Evolutionary conservation across 92 coral and sea anemone genomes (phyloP), one percentile per base, ranked within the genome.

Genomic region (Bergia sp.): DNA sequence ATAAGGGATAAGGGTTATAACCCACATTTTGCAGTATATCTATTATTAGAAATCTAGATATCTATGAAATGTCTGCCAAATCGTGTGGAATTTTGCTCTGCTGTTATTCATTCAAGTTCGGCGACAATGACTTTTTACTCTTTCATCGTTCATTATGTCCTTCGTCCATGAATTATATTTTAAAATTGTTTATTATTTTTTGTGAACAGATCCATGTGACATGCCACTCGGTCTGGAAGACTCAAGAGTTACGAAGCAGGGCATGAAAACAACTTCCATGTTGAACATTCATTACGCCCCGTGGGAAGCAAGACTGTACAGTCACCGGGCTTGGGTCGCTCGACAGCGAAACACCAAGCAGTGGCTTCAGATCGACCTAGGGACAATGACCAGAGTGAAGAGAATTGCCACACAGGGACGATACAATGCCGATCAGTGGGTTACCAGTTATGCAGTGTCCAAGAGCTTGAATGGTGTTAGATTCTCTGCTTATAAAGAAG

Each of bases 381-480:
- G 87, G 5, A 84, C 87, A 5, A 12, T 45, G 23, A 65, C 87
- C 78, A 84, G 87, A 71, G 61, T 84, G 1, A 84, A 84, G 79
- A 71, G 87, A 84, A 84, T 84, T 29, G 79, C 87, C 16, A 84
- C 87, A 45, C 87, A 84, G 67, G 87, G 87, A 84, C 78, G 87
- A 3, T 84, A 84, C 65, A 71, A 84, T 39, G 87, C 87, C 2
- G 87, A 71, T 41, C 87, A 84, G 29, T 84, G 87, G 87, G 87
- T 84, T 13, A 84, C 79, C 65, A 84, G 87, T 23, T 84, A 84
- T 74, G 67, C 87, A 1, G 49, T 84, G 13, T 69, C 79, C 16
- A 69, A 45, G 65, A 84, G 79, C 8, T 15, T 44, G 64, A 84
- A 84, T 47, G 87, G 87, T 44, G 43, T 84, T 55, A 71, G 67